Base-by-base conservation (phyloP, 2,113 vertebrate species). In the Colaptes auratus region DNA sequence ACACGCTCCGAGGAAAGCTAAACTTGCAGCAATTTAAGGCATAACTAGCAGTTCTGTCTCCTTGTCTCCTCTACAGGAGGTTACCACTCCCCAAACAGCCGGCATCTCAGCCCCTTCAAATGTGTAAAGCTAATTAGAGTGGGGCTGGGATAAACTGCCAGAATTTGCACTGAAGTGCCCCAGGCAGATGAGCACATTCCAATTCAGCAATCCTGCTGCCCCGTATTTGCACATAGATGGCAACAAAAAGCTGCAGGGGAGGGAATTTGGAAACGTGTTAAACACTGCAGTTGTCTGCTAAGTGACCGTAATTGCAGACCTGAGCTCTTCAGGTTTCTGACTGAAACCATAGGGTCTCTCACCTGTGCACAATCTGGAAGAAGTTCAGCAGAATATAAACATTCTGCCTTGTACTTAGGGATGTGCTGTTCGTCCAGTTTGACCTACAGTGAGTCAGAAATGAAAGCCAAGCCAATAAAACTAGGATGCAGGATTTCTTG, bases 241-340 rank as follows among this genome's bases (percentile, higher is more conserved):
- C 79, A 93, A 80, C 56, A 58, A 48, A 88, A 86, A 94, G 60
- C 96, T 92, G 82, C 73, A 94, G 95, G 91, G 82, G 90, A 90
- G 90, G 88, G 90, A 86, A 90, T 21, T 44, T 81, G 92, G 86
- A 90, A 86, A 81, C 4, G 24, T 88, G 88, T 92, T 93, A 88
- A 91, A 86, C 73, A n/a, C 88, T 18, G 90, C 79, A 64, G 90
- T 91, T 83, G 82, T 56, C 92, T 88, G 92, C 92, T 95, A 93
- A 96, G 93, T 86, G 93, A 83, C 88, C 86, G 2, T 93, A 94
- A 92, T 65, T 92, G 88, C 83, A 53, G 79, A 81, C 61, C 61
- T 19, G 61, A 73, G 85, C 81, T 61, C 33, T n/a, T 89, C 82
- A 59, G 59, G 79, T 76, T 86, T 31, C 86, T 89, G 90, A 31